Percentiles rank a stretch among this genome's conserved stretches.
Conservation (phyloP, 2,113 vertebrate genomes). For the Terrapene triunguis region DNA sequence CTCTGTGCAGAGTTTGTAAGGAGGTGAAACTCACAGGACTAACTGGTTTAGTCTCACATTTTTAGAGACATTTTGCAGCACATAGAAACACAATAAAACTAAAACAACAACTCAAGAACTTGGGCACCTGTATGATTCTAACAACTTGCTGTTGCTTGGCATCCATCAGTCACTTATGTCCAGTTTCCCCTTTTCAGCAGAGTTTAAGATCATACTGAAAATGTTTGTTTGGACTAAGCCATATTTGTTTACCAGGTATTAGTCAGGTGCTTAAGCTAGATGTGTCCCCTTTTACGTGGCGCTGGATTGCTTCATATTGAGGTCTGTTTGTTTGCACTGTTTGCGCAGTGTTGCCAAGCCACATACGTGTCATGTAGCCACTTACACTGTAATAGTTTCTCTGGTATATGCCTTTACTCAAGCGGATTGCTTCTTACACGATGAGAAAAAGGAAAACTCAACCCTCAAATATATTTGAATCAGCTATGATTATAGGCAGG, state of each 20-base stretch:
- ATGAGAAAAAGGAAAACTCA: not conserved
- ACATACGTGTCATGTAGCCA: not conserved
- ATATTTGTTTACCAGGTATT: not conserved
- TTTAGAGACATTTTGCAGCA: not conserved
- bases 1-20: not conserved
- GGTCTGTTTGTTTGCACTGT: not conserved
- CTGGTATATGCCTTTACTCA: not conserved
- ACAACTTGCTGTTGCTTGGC: constrained; percentile 38
- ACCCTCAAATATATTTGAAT: not conserved
- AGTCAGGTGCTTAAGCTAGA: not conserved
- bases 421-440: not conserved
- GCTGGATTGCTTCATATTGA: not conserved
- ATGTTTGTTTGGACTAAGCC: fast-evolving
- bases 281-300: not conserved
- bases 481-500: not conserved
- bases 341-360: not conserved
- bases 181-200: not conserved
- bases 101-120: not conserved
- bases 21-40: constrained; percentile 12
- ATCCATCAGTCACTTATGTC: not conserved
- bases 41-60: not conserved
- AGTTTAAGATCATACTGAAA: not conserved
- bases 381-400: not conserved
- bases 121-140: not conserved
- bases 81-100: not conserved